Base-by-base conservation (phyloP, 2,888 invertebrate species). In the Pristionchus maxplancki region DNA sequence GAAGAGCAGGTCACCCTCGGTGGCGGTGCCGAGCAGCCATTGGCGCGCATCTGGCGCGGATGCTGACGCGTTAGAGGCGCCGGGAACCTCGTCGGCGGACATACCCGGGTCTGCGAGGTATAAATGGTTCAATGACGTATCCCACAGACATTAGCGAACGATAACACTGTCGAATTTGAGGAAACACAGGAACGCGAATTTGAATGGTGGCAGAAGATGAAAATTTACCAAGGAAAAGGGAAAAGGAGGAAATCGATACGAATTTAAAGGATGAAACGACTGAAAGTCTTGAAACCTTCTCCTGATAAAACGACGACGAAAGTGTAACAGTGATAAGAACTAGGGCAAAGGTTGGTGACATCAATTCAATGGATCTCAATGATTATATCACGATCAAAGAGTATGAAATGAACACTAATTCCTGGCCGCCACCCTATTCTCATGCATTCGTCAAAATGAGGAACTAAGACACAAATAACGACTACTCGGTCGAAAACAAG, bases 1-100 rank as follows among this genome's bases (percentile, higher is more conserved):
- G 85, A 85, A 85, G 24, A 85, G 37, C 1, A 85, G 85, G 20
- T 85, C 85, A 5, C 85, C 85, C 31, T 62, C 53, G 24, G 37
- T n/a, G 9, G 53, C 82, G 34, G 17, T 9, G 20, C 53, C 82
- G 11, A 83, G 31, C 20, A 83, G 8, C 82, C 82, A 83, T 0
- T 31, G 31, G 44, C 78, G 24, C 78, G 78, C 40, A 20, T 44
- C 44, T 3, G n/a, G 40, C 44, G 78, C 44, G 40, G 1, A 1
- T 37, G 13, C 44, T 31, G 78, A 4, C 71, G 17, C n/a, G 44
- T 6, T 4, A 20, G 44, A 11, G 34, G 24, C 78, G 40, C 78
- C n/a, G 6, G 78, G 13, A n/a, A 20, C 17, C 78, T 24, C 40
- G 24, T 44, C 78, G 40, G 78, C 5, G 17, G 40, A 6, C 78